phyloP scores from a whole-genome alignment of 2,113 vertebrate species.

The Gobiocypris rarus region DNA sequence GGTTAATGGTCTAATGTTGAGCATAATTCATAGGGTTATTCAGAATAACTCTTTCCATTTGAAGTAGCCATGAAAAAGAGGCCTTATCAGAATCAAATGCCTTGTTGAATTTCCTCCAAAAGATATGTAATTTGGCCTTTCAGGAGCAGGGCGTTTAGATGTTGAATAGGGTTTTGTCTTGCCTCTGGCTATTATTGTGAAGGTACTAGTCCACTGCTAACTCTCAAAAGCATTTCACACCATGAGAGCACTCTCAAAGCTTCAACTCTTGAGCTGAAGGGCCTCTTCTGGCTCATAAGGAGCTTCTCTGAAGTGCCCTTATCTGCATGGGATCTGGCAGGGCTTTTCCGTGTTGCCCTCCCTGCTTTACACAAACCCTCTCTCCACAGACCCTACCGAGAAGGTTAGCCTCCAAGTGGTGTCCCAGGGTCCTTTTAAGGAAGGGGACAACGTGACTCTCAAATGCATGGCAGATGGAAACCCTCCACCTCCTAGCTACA shows the following conservation, averaged over 20 bases:
- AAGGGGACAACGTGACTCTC: slow-evolving; percentile 91
- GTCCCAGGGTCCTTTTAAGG: slow-evolving; percentile 78
- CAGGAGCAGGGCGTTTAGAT: slow-evolving; percentile 54
- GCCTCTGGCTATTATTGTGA: slow-evolving; percentile 59
- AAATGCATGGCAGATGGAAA: slow-evolving; percentile 93
- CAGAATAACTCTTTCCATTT: slow-evolving; percentile 46
- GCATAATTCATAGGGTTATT: slow-evolving; percentile 14
- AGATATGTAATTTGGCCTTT: slow-evolving; percentile 57
- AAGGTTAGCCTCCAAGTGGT: slow-evolving; percentile 84
- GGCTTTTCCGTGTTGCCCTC: slow-evolving; percentile 1
- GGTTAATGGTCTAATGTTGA: slow-evolving; percentile 18
- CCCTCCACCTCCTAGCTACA: slow-evolving; percentile 88
- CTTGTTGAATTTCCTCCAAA: slow-evolving; percentile 44
- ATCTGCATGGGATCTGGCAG: slow-evolving; percentile 40
- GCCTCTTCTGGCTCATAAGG: slow-evolving; percentile 39
- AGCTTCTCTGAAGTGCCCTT: slow-evolving; percentile 45
- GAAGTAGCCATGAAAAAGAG: slow-evolving; percentile 48
- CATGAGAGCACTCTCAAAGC: slow-evolving; percentile 30
- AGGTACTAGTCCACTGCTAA: slow-evolving; percentile 47
- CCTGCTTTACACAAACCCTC: slow-evolving; percentile 14
- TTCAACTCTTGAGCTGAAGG: slow-evolving; percentile 48
- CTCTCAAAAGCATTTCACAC: slow-evolving; percentile 55
- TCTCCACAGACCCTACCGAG: slow-evolving; percentile 88
- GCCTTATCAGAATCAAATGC: slow-evolving; percentile 48
- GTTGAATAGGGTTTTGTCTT: slow-evolving; percentile 61